Percentiles rank a stretch among this genome's conserved stretches.
Conservation (phyloP, 2,113 vertebrate species). For the Oryzias melastigma region DNA sequence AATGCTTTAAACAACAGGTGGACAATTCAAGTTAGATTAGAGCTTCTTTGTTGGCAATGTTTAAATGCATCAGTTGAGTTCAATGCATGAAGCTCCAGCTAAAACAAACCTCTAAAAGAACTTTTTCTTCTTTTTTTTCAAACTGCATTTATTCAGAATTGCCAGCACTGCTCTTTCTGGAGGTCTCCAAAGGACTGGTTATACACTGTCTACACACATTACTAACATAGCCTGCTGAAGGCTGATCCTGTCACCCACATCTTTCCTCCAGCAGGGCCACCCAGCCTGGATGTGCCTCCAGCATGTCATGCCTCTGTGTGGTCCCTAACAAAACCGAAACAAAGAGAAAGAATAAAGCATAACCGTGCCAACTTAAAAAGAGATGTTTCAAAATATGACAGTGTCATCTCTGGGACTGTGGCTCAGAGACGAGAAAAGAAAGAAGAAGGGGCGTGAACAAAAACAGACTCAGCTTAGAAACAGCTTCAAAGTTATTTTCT, state of each 20-base stretch:
- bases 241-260: conserved; percentile 78
- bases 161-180: conserved; percentile 72
- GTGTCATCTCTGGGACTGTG: conserved; percentile 72
- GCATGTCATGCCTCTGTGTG: conserved; percentile 82
- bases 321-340: conserved; percentile 76
- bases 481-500: conserved; percentile 14
- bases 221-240: conserved; percentile 75
- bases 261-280: conserved; percentile 78
- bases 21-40: conserved; percentile 35
- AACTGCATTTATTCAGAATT: conserved; percentile 71
- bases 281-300: conserved; percentile 77
- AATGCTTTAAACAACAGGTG: conserved; percentile 5
- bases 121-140: conserved; percentile 49
- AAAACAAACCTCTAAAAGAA: conserved; percentile 70
- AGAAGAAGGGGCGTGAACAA: conserved; percentile 13
- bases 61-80: conserved; percentile 67
- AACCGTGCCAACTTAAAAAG: conserved; percentile 72
- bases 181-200: conserved; percentile 77
- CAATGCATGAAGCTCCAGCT: conserved; percentile 54
- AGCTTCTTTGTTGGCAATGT: conserved; percentile 46
- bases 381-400: conserved; percentile 81
- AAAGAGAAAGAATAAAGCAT: conserved; percentile 70
- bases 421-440: conserved; percentile 17
- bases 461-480: conserved; percentile 13
- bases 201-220: conserved; percentile 82